Conservation (phyloP, 1,140 invertebrate species). For the Phymorhynchus buccinoides region DNA sequence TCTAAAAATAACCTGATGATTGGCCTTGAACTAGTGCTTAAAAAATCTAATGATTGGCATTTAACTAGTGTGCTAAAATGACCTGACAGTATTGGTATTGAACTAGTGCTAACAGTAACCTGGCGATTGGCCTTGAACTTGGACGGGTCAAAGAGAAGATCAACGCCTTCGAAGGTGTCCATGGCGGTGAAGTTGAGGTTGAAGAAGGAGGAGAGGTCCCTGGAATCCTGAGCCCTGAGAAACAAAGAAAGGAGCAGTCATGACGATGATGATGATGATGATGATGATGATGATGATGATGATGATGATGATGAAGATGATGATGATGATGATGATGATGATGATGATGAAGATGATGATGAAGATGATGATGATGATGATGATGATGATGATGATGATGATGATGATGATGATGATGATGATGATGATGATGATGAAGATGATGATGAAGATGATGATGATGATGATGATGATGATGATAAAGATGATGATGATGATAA, state of each 20-base stretch:
- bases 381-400: too few species aligned
- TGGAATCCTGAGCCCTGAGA: constrained; percentile 37
- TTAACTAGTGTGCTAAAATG: neutral
- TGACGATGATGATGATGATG: neutral
- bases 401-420: too few species aligned
- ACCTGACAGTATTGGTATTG: neutral
- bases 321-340: constrained; percentile 25
- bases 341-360: neutral
- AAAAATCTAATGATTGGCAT: too few species aligned
- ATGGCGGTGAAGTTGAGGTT: constrained; percentile 49
- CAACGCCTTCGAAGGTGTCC: constrained; percentile 38
- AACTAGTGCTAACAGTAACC: constrained; percentile 32
- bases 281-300: neutral
- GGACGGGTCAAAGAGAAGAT: constrained; percentile 55
- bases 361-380: too few species aligned
- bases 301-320: neutral
- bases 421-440: too few species aligned
- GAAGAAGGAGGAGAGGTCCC: constrained; percentile 52
- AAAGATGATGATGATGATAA: too few species aligned
- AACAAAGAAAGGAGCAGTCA: neutral
- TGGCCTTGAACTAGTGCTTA: too few species aligned
- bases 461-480: too few species aligned
- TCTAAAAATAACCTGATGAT: too few species aligned
- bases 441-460: too few species aligned
- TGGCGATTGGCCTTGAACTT: constrained; percentile 57